Evolutionary conservation across 2,888 invertebrate genomes (phyloP).

Genomic region (Mythimna ferrago): DNA sequence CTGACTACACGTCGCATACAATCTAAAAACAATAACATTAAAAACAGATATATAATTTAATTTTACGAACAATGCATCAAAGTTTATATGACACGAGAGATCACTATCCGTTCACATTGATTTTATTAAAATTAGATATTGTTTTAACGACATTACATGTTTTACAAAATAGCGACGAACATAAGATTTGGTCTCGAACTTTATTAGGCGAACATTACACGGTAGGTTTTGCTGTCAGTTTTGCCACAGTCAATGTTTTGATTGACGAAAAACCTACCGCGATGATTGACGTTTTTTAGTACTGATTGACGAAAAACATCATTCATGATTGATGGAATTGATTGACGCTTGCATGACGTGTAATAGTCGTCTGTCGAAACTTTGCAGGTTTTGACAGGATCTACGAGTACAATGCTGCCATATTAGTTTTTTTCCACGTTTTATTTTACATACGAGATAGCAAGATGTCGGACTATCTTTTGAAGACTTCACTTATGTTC

Average conservation of each 20-base stretch:
- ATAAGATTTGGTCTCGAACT: background rate
- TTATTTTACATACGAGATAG: background rate
- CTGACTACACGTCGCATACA: slow-evolving; percentile 63
- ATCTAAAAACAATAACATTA: slow-evolving; percentile 73
- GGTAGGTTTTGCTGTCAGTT: too few relatives aligned
- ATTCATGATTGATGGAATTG: too few relatives aligned
- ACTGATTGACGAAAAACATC: too few relatives aligned
- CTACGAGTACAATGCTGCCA: background rate
- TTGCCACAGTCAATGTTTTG: too few relatives aligned
- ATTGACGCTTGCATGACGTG: too few relatives aligned
- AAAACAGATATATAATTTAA: slow-evolving; percentile 68
- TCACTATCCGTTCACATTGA: slow-evolving; percentile 61
- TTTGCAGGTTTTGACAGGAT: background rate
- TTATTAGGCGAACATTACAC: background rate
- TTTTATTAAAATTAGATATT: slow-evolving; percentile 28
- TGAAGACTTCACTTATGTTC: background rate
- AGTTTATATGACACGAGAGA: slow-evolving; percentile 71
- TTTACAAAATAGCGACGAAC: slow-evolving; percentile 18
- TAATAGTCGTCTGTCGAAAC: too few relatives aligned
- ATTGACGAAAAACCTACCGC: too few relatives aligned
- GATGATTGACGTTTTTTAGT: too few relatives aligned
- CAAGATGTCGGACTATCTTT: background rate
- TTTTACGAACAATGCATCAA: slow-evolving; percentile 64
- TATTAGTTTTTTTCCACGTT: background rate
- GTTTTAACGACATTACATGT: slow-evolving; percentile 24